These are phyloP conservation scores for Serrognathus titanus DNA, from an alignment of 2,888 invertebrate species.

Conservation along the genomic window DNA sequence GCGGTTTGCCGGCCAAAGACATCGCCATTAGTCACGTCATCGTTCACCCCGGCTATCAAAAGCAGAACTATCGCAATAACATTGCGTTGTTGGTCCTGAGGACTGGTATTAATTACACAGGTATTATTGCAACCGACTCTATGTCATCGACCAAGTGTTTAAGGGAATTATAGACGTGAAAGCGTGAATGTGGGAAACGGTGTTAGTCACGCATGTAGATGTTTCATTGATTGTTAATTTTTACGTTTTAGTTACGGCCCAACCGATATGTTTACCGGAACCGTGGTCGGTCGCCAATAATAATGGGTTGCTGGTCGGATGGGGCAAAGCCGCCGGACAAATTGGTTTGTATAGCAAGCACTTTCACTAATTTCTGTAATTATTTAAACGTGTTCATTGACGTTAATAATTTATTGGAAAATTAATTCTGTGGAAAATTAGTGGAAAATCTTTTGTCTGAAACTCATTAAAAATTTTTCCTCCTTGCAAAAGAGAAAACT, in stretches of 20 bases:
- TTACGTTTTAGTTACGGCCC: constrained; percentile 64
- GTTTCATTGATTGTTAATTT: neutral
- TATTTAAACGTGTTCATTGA: too few relatives aligned
- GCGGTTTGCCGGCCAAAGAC: constrained; percentile 67
- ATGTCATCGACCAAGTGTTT: too few relatives aligned
- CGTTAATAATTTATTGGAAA: too few relatives aligned
- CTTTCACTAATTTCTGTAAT: neutral
- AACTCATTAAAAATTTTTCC: too few relatives aligned
- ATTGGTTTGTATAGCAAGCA: constrained; percentile 38
- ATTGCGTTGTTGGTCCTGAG: constrained; percentile 71
- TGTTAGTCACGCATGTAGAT: too few relatives aligned
- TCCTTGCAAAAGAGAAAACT: too few relatives aligned
- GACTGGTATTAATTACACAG: constrained; percentile 64
- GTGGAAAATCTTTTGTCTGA: too few relatives aligned
- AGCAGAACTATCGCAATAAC: constrained; percentile 58
- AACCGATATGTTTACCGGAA: constrained; percentile 64
- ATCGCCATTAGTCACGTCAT: constrained; percentile 71
- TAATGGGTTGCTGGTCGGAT: constrained; percentile 63
- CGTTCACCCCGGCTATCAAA: constrained; percentile 72
- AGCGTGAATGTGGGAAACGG: too few relatives aligned
- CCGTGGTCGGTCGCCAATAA: constrained; percentile 45
- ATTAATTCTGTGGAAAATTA: too few relatives aligned
- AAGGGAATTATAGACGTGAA: too few relatives aligned
- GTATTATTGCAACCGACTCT: constrained; percentile 39
- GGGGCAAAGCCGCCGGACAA: constrained; percentile 69